Conservation (phyloP, 2,113 vertebrate genomes). For the rabbit (Oryctolagus cuniculus) region mOryCun1.1 NC_091435.1:147852001-147852500, state of each 20-base stretch:
- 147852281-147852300: not conserved
- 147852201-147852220: not conserved
- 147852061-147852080: not conserved
- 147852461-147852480: slow-evolving; percentile 72
- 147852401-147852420: too few species aligned
- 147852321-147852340: slow-evolving; percentile 56
- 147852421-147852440: too few species aligned
- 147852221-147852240: not conserved
- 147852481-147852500: slow-evolving; percentile 89
- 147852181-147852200: not conserved
- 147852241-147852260: accelerated
- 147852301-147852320: accelerated
- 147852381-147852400: accelerated
- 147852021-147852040: not conserved
- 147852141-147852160: not conserved
- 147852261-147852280: accelerated
- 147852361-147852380: too few species aligned
- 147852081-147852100: not conserved
- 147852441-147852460: not conserved
- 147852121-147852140: not conserved
- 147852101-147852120: slow-evolving; percentile 44
- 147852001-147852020: not conserved
- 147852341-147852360: not conserved
- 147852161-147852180: accelerated
- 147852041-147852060: not conserved